Evolutionary conservation across 2,113 vertebrate genomes (phyloP).

Genomic region (Coturnix japonica): DNA sequence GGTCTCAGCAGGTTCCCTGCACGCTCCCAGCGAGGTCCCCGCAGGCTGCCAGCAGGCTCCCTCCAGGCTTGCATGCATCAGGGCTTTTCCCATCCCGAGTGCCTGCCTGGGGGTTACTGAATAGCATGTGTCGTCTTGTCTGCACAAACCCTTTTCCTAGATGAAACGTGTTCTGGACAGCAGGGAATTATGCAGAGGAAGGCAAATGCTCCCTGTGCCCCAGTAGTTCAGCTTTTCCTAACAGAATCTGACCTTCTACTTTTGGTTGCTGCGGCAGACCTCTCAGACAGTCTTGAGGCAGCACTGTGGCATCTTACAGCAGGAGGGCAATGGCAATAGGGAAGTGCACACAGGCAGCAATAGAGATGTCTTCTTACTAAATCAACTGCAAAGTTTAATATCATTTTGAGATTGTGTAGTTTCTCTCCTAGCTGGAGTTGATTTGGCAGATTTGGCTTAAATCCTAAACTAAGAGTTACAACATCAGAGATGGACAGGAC

Average conservation of each 20-base stretch:
- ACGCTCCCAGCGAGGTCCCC: neutral
- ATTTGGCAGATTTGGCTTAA: neutral
- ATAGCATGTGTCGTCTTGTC: fast-evolving
- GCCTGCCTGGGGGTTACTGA: neutral
- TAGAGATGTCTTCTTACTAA: neutral
- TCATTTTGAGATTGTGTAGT: neutral
- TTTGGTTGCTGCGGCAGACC: neutral
- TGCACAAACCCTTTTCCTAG: neutral
- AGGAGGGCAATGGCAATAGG: neutral
- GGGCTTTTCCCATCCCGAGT: fast-evolving
- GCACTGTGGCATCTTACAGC: fast-evolving
- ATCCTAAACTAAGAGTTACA: neutral
- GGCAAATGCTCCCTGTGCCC: fast-evolving
- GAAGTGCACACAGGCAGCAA: neutral
- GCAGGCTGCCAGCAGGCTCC: neutral
- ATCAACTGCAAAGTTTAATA: neutral
- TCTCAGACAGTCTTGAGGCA: neutral
- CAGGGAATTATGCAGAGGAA: neutral
- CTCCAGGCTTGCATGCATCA: fast-evolving
- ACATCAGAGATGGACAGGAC: neutral
- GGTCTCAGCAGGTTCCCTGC: neutral
- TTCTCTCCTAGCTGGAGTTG: neutral
- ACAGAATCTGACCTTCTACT: neutral
- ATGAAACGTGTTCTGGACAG: neutral
- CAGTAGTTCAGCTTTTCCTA: neutral